These are phyloP conservation scores for Choloepus didactylus DNA, from an alignment of 2,797 vertebrate species.

Conservation along the genomic window DNA sequence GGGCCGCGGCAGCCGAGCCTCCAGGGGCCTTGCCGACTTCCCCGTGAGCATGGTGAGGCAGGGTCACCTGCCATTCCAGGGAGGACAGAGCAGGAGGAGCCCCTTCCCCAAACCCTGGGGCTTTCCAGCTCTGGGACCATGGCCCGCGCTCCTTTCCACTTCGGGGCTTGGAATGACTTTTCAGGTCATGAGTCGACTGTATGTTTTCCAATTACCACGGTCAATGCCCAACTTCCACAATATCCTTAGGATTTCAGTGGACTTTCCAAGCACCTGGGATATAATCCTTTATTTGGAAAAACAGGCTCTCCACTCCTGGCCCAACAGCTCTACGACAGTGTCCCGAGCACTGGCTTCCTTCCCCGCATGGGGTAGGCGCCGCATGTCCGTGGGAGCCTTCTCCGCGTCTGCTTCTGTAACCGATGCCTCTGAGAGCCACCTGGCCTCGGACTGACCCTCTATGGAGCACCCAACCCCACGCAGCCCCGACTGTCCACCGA, in stretches of 20 bases:
- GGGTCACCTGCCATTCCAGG: too few species aligned
- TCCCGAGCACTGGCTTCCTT: background rate
- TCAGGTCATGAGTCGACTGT: background rate
- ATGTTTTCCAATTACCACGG: background rate
- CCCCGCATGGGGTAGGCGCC: background rate
- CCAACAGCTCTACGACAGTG: fast-evolving
- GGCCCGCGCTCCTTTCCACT: fast-evolving
- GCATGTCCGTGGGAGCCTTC: background rate
- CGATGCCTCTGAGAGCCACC: fast-evolving
- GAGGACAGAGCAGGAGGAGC: too few species aligned
- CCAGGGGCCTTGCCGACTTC: background rate
- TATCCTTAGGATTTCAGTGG: background rate
- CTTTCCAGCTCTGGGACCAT: background rate
- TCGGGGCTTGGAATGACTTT: background rate
- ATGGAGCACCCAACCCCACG: too few species aligned
- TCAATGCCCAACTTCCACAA: background rate
- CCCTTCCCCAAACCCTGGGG: background rate
- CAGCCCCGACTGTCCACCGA: too few species aligned
- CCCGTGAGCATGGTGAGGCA: fast-evolving
- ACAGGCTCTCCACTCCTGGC: background rate
- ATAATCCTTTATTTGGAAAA: background rate
- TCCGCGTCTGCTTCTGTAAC: background rate
- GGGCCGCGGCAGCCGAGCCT: too few species aligned
- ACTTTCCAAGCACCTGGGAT: background rate
- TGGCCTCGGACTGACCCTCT: too few species aligned